Conservation (phyloP, 2,888 invertebrate genomes). For the Pyrochroa serraticornis region DNA sequence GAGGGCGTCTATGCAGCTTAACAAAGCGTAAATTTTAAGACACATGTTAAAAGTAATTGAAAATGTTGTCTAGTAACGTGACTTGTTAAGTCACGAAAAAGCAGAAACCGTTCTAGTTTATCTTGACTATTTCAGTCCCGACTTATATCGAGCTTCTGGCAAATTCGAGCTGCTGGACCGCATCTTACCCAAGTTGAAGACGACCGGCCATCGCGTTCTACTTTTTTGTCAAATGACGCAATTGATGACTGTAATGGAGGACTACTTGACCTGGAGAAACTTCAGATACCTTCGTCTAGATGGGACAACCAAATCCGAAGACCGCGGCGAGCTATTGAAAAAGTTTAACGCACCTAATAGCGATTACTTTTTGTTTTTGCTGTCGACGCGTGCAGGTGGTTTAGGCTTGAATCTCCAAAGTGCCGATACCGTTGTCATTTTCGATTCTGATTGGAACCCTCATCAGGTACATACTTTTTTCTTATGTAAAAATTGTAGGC, state of each 20-base stretch:
- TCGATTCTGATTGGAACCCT: constrained; percentile 99
- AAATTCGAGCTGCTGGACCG: constrained; percentile 97
- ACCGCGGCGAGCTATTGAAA: constrained; percentile 90
- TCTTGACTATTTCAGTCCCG: constrained; percentile 65
- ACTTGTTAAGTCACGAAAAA: constrained; percentile 7
- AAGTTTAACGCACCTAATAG: constrained; percentile 89
- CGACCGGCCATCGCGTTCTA: constrained; percentile 89
- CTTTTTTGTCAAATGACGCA: constrained; percentile 99
- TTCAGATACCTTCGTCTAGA: constrained; percentile 93
- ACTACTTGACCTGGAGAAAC: constrained; percentile 90
- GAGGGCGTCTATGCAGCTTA: too few relatives aligned
- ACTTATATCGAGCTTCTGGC: constrained; percentile 92
- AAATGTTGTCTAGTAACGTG: too few relatives aligned
- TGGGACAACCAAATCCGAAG: constrained; percentile 98
- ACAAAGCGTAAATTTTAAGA: too few relatives aligned
- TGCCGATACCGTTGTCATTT: constrained; percentile 98
- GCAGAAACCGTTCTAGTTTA: too few relatives aligned
- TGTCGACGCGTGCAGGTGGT: constrained; percentile 97
- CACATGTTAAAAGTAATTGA: too few relatives aligned
- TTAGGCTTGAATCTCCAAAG: constrained; percentile 97
- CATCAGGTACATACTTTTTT: constrained; percentile 95
- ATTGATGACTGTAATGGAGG: constrained; percentile 98
- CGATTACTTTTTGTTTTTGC: constrained; percentile 92
- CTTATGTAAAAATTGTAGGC: too few relatives aligned
- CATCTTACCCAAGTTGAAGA: constrained; percentile 93